These are phyloP conservation scores for Mionectes macconnelli DNA, from an alignment of 2,113 vertebrate genomes.

Conservation along the genomic window DNA sequence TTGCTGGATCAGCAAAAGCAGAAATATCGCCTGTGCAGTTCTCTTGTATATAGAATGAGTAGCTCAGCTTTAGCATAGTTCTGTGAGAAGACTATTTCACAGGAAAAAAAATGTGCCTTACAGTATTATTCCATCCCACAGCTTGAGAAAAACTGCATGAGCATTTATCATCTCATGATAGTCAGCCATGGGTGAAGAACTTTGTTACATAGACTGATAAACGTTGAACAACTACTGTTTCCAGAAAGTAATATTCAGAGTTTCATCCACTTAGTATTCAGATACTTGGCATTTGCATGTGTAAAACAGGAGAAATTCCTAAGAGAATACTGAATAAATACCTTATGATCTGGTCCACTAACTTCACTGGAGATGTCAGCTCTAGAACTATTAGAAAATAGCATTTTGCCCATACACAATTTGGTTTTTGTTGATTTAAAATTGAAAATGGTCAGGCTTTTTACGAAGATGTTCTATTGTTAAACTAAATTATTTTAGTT, in stretches of 20 bases:
- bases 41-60: constrained; percentile 9
- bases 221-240: constrained; percentile 31
- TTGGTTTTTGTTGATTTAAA: constrained; percentile 24
- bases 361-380: constrained; percentile 35
- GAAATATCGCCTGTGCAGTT: background rate
- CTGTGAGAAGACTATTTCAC: background rate
- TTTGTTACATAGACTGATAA: background rate
- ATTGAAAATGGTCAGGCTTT: background rate
- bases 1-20: constrained; percentile 31
- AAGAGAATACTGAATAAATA: constrained; percentile 39
- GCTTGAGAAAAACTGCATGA: background rate
- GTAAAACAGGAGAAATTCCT: constrained; percentile 17
- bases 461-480: background rate
- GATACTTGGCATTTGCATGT: background rate
- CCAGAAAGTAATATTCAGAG: constrained; percentile 7
- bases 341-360: constrained; percentile 51
- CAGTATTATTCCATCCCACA: background rate
- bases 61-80: constrained; percentile 8
- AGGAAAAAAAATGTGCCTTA: background rate
- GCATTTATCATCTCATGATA: background rate
- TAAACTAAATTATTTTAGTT: constrained; percentile 41
- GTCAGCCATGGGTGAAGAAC: background rate
- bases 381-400: constrained; percentile 20
- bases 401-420: background rate
- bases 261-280: background rate